Base-by-base conservation (phyloP, 2,888 invertebrate genomes). In the Nudaria mundana region DNA sequence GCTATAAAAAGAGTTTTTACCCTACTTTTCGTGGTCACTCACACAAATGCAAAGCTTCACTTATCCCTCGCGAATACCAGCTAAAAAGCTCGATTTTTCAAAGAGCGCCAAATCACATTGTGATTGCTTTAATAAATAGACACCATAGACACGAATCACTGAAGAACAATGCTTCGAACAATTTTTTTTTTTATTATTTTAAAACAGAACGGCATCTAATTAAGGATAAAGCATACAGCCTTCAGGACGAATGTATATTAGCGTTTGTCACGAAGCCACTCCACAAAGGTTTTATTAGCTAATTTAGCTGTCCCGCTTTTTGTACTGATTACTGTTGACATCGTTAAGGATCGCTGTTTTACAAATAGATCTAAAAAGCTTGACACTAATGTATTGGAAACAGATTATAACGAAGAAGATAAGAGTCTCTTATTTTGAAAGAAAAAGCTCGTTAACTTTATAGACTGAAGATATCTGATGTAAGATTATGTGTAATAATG, bases 151-250 rank as follows among this genome's bases (percentile, higher is more conserved):
- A n/a, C n/a, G n/a, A n/a, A n/a, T n/a, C n/a, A n/a, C n/a, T n/a
- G n/a, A n/a, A n/a, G n/a, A n/a, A n/a, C n/a, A n/a, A n/a, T n/a
- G n/a, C n/a, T n/a, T n/a, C n/a, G n/a, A n/a, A n/a, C n/a, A n/a
- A n/a, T n/a, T n/a, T 31, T 44, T 20, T 5, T 29, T 32, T 37
- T 47, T 38, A 34, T 40, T 44, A 51, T 53, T 56, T 50, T 25
- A 38, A 56, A 44, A 33, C 52, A 57, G 58, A 56, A 56, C 44
- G 59, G 53, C 61, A 44, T 69, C 71, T 75, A 76, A 77, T 78
- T 76, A 78, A 65, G 71, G 66, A 60, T 63, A 72, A 67, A 70
- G 65, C 68, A 68, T 59, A 64, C 56, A 60, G 41, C 56, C 57
- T 60, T 57, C 44, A 61, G 64, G 57, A 65, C 60, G 16, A 48